Conservation (phyloP, 2,113 vertebrate genomes). For the Procavia capensis region DNA sequence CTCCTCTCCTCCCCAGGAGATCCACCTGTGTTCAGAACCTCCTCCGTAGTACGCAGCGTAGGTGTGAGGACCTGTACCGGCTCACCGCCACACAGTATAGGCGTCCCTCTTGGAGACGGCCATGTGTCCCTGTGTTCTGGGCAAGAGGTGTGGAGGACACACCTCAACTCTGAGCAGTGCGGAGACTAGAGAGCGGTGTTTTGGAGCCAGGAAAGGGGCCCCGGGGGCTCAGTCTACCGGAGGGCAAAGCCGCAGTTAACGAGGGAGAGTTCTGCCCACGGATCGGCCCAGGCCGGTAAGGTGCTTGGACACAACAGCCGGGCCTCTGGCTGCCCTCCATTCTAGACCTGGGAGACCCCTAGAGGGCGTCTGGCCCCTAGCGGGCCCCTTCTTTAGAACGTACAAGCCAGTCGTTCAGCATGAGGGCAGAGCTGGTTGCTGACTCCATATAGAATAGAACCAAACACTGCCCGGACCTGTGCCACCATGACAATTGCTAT, state of each 20-base stretch:
- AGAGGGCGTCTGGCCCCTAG: not conserved
- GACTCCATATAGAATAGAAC: no score
- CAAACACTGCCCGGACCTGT: no score
- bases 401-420: rapidly evolving
- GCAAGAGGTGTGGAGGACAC: not conserved
- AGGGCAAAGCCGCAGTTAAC: not conserved
- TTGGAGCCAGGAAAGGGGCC: not conserved
- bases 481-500: no score
- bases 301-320: rapidly evolving
- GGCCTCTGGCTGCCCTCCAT: not conserved
- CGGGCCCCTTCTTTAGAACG: rapidly evolving
- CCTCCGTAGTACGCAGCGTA: not conserved
- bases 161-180: not conserved
- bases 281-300: not conserved
- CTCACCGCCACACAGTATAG: not conserved
- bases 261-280: no score
- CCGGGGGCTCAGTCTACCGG: not conserved
- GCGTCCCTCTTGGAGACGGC: not conserved
- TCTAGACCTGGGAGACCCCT: no score
- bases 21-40: no score
- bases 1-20: not conserved
- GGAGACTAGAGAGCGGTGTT: not conserved
- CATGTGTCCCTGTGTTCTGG: not conserved
- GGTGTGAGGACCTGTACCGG: not conserved
- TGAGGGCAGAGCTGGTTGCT: rapidly evolving